Base-by-base conservation (phyloP, 1,140 invertebrate genomes). In the Orius laevigatus region DNA sequence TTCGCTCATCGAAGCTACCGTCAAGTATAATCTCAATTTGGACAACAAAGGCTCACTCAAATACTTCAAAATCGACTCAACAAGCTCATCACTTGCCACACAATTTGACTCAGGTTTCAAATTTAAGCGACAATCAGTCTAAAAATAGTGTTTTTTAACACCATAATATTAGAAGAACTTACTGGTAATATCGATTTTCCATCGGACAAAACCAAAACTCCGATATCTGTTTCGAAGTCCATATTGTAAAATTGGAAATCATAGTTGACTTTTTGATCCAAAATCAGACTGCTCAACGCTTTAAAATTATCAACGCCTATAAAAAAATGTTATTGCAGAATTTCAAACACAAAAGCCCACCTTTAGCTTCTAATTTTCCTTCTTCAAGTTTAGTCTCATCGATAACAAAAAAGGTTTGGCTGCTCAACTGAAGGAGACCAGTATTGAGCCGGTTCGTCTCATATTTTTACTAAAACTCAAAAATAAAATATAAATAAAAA, bases 161-260 rank as follows among this genome's bases (percentile, higher is more conserved):
- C 18, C 2, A 50, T 9, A 44, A 19, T 4, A 18, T 38, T 48
- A 19, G 4, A 16, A 34, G 12, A 55, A 67, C 69, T 69, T 66
- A 82, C 80, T 1, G 81, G 79, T 50, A 93, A 64, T 57, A 95
- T 72, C 20, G 87, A 89, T 60, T 83, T 83, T 35, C 79, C 81
- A 63, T 91, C 82, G 4, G 88, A 92, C 10, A 93, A 59, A 46
- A 88, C 72, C 5, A 94, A 63, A 20, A 89, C 72, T 6, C 80
- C 73, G 55, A 93, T 75, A 67, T 93, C 79, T 1, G 80, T 78
- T 36, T 80, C 72, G 60, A 82, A 88, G 36, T 86, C 78, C 61
- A 89, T 75, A 44, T 74, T 70, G 57, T 90, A 89, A 66, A 74
- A 93, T 59, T 81, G 76, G 62, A 93, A 94, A 63, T 94, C 84